These are phyloP conservation scores for Pelobates cultripes DNA, from an alignment of 2,797 vertebrate species.

Conservation along the genomic window DNA sequence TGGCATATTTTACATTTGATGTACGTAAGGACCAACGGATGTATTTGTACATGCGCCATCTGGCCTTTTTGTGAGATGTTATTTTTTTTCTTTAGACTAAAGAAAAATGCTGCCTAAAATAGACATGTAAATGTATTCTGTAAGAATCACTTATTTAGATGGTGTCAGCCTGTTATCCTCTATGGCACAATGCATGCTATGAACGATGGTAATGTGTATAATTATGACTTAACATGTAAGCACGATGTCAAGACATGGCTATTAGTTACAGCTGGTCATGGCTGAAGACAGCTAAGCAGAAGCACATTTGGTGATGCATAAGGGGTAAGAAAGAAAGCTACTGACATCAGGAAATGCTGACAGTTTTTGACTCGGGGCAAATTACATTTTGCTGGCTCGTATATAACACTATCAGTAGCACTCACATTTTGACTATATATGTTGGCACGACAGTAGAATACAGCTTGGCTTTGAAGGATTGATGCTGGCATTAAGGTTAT, in stretches of 20 bases:
- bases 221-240: conserved; percentile 27
- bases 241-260: conserved; percentile 40
- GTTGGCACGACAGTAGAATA: neutral
- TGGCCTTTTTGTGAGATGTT: conserved; percentile 4
- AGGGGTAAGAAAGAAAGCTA: neutral
- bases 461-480: neutral
- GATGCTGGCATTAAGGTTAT: neutral
- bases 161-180: conserved; percentile 35
- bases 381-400: neutral
- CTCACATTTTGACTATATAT: neutral
- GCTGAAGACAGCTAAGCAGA: conserved; percentile 7
- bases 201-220: conserved; percentile 41
- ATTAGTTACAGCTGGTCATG: conserved; percentile 30
- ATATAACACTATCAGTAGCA: neutral
- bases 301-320: conserved; percentile 7
- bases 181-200: conserved; percentile 5
- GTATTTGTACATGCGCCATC: no score
- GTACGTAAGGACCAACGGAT: no score
- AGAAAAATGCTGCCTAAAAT: conserved; percentile 17
- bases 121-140: conserved; percentile 28
- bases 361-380: neutral
- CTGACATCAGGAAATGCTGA: neutral
- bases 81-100: conserved; percentile 11
- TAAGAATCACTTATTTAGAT: conserved; percentile 34
- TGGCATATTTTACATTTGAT: no score